Conservation (phyloP, 2,797 vertebrate genomes). For the Rhinichthys osculus region DNA sequence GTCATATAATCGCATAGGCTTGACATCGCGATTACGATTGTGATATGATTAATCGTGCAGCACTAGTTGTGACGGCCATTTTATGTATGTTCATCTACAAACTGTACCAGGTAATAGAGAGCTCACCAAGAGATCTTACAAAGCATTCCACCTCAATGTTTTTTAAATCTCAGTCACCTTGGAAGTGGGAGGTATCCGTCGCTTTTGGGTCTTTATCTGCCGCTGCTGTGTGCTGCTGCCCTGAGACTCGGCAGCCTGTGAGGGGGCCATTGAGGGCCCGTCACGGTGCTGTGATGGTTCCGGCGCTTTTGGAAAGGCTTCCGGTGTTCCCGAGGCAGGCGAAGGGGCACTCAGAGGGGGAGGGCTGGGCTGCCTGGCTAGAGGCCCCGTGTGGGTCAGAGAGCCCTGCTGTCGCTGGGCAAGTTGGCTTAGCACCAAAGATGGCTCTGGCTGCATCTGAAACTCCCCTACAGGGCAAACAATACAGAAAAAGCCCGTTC, state of each 20-base stretch:
- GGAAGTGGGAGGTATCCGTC: conserved; percentile 89
- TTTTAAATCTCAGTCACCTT: conserved; percentile 78
- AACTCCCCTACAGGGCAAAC: conserved; percentile 81
- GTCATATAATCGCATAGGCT: no score
- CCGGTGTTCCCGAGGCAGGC: conserved; percentile 77
- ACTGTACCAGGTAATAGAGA: background rate
- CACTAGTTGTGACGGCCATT: background rate
- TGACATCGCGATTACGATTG: no score
- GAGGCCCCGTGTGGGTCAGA: conserved; percentile 63
- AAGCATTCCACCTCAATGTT: background rate
- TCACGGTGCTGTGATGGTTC: conserved; percentile 73
- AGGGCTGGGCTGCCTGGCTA: conserved; percentile 76
- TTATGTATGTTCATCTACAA: background rate
- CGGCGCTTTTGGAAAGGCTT: conserved; percentile 77
- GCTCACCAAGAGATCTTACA: background rate
- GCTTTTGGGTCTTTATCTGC: conserved; percentile 90
- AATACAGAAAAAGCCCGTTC: background rate
- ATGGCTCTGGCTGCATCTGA: conserved; percentile 95
- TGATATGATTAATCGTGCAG: no score
- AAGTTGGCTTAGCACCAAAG: conserved; percentile 92
- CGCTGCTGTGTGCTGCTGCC: conserved; percentile 82
- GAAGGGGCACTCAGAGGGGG: conserved; percentile 62
- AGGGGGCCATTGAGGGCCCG: conserved; percentile 61
- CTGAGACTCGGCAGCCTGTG: conserved; percentile 65
- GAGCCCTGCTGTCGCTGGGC: conserved; percentile 86